These are phyloP conservation scores for Psephotus haematonotus DNA, from an alignment of 2,113 vertebrate species.

Conservation along the genomic window DNA sequence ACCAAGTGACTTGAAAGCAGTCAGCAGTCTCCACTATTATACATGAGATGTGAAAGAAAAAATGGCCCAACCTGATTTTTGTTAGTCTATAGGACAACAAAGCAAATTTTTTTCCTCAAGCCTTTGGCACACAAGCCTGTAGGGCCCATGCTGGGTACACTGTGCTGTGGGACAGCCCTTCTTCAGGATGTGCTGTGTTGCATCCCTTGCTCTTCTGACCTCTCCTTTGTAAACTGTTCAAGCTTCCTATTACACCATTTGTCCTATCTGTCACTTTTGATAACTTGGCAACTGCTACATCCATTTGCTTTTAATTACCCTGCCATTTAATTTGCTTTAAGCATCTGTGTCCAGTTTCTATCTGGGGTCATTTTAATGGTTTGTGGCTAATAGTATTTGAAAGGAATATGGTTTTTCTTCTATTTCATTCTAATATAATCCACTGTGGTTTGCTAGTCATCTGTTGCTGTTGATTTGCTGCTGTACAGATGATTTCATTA, in stretches of 20 bases:
- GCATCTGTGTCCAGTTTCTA: conserved; percentile 11
- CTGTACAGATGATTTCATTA: conserved; percentile 39
- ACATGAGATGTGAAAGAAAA: background rate
- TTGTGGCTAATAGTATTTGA: conserved; percentile 35
- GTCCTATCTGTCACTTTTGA: background rate
- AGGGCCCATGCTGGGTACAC: fast-evolving
- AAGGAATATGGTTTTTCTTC: conserved; percentile 26
- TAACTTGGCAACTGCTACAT: background rate
- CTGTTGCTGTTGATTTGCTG: conserved; percentile 38
- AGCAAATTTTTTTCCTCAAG: background rate
- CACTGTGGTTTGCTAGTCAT: conserved; percentile 14
- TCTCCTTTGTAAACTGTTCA: background rate
- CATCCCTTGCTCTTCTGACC: background rate
- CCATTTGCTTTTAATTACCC: conserved; percentile 25
- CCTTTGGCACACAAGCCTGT: fast-evolving
- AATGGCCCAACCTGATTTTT: background rate
- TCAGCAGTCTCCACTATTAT: background rate
- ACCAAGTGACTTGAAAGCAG: background rate
- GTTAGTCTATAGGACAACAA: background rate
- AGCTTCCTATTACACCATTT: background rate
- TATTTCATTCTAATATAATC: conserved; percentile 11
- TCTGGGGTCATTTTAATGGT: background rate
- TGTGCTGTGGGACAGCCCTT: background rate
- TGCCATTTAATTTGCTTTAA: conserved; percentile 27
- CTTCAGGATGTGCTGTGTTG: fast-evolving